A percentile compares a stretch with the other conserved stretches of the same genome.
phyloP scores from a whole-genome alignment of 2,113 vertebrate species.

The Toxotes jaculatrix region DNA sequence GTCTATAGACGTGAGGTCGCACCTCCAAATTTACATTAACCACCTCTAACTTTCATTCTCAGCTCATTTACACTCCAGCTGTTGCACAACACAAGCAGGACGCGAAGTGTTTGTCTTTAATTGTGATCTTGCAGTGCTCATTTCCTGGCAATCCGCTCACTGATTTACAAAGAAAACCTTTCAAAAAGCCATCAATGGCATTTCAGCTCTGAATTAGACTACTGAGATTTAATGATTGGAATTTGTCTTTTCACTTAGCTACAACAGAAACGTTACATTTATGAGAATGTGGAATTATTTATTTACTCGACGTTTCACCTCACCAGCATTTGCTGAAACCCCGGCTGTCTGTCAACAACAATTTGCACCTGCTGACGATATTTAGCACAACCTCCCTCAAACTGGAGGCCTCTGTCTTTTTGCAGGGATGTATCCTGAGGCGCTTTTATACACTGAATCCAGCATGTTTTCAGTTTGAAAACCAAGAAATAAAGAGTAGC shows the following conservation, averaged over 20 bases:
- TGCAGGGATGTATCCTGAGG: neutral
- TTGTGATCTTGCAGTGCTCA: neutral
- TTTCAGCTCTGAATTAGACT: neutral
- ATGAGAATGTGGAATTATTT: neutral
- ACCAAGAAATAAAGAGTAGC: conserved; percentile 5
- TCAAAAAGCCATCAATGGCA: neutral
- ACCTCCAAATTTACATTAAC: neutral
- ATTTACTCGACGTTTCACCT: accelerated
- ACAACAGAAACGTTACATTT: neutral
- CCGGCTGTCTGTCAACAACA: neutral
- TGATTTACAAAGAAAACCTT: conserved; percentile 2
- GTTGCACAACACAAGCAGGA: neutral
- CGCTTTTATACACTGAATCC: conserved; percentile 11
- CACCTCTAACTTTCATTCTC: neutral
- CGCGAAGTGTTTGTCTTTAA: neutral
- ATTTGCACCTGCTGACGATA: neutral
- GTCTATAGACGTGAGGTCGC: neutral
- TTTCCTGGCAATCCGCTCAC: neutral
- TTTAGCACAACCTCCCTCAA: neutral
- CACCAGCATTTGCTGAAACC: neutral
- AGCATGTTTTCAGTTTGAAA: conserved; percentile 2
- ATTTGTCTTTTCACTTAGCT: neutral
- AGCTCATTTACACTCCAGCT: neutral
- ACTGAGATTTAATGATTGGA: neutral
- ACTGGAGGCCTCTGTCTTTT: neutral